phyloP scores from a whole-genome alignment of 2,888 invertebrate species.

The Dryobotodes eremita region DNA sequence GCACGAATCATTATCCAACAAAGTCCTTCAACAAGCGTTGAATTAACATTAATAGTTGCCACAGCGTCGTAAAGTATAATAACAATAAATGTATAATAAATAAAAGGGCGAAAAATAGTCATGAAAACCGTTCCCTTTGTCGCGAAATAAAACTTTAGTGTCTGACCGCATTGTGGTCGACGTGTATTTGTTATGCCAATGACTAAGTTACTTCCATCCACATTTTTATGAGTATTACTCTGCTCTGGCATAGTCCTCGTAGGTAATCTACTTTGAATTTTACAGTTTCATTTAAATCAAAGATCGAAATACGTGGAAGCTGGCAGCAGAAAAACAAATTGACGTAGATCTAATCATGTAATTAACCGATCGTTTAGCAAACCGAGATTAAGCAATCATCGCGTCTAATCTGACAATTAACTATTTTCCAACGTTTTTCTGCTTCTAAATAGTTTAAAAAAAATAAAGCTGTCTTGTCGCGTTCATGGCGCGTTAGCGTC shows the following conservation, averaged over 20 bases:
- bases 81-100: constrained; percentile 57
- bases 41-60: constrained; percentile 33
- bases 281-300: background rate
- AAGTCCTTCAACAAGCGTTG: constrained; percentile 31
- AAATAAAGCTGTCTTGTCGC: constrained; percentile 71
- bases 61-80: constrained; percentile 39
- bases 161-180: constrained; percentile 64
- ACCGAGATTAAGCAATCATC: constrained; percentile 64
- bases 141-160: constrained; percentile 57
- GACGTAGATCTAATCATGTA: constrained; percentile 52
- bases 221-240: constrained; percentile 29
- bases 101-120: constrained; percentile 38
- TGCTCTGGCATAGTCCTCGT: background rate
- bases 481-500: constrained; percentile 82
- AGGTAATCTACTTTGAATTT: background rate
- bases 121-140: constrained; percentile 41
- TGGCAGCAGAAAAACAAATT: constrained; percentile 33
- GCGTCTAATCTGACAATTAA: constrained; percentile 70
- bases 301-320: constrained; percentile 1
- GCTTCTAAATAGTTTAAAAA: constrained; percentile 57
- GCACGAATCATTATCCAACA: constrained; percentile 40
- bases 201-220: constrained; percentile 22
- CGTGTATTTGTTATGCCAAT: constrained; percentile 62
- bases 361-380: constrained; percentile 60
- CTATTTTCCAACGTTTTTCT: constrained; percentile 65